Evolutionary conservation across 2,113 vertebrate genomes (phyloP).

Genomic region (Probosciger aterrimus): DNA sequence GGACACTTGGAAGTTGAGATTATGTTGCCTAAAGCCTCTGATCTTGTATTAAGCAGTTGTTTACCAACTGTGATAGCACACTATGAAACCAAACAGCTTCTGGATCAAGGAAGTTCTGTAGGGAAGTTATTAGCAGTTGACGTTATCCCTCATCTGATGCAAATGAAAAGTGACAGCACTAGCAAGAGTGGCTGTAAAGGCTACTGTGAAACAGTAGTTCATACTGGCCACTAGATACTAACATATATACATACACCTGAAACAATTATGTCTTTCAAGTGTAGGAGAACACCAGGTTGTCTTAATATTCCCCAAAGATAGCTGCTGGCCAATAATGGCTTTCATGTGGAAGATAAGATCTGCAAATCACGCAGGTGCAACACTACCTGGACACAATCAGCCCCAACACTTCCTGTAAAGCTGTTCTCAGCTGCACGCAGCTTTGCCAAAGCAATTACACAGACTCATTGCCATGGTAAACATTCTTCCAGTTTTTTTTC

Average conservation of each 20-base stretch:
- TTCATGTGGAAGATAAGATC: background rate
- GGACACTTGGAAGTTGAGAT: background rate
- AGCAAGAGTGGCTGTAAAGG: background rate
- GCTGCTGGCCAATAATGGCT: background rate
- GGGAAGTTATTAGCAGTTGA: background rate
- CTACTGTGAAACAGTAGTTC: background rate
- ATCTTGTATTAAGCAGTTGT: background rate
- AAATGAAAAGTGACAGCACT: background rate
- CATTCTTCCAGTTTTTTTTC: background rate
- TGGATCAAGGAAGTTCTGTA: background rate
- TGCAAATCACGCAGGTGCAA: background rate
- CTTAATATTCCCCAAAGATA: background rate
- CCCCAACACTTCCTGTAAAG: background rate
- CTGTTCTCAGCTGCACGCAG: background rate
- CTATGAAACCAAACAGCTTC: background rate
- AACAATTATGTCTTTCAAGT: background rate
- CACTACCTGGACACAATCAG: background rate
- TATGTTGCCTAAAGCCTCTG: accelerated
- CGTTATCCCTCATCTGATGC: background rate
- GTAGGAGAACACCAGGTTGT: background rate
- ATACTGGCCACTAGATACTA: background rate
- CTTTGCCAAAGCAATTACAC: background rate
- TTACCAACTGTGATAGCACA: background rate
- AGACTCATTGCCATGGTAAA: background rate
- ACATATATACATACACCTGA: background rate